Conservation (phyloP, 2,888 invertebrate genomes). For the Hemicrepidius hirtus region DNA sequence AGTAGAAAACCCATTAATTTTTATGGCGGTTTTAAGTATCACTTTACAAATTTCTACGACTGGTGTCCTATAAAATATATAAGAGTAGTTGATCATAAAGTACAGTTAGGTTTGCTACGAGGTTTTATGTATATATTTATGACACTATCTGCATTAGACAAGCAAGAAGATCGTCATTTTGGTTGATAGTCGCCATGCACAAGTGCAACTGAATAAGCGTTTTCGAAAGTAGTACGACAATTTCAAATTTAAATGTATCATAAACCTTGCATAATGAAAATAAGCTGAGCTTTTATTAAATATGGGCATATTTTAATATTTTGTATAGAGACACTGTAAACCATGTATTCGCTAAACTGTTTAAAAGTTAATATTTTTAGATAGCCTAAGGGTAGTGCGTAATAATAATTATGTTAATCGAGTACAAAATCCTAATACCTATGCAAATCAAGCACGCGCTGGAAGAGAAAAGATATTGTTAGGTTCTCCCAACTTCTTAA, state of each 20-base stretch:
- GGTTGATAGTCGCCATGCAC: background rate
- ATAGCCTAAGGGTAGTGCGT: slow-evolving; percentile 5
- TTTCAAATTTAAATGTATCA: slow-evolving; percentile 10
- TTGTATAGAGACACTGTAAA: too few species aligned
- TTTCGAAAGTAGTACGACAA: slow-evolving; percentile 14
- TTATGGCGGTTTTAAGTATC: slow-evolving; percentile 49
- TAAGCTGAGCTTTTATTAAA: background rate
- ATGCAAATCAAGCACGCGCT: background rate
- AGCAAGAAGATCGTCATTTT: slow-evolving; percentile 23
- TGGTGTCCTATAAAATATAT: slow-evolving; percentile 46
- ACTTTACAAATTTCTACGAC: slow-evolving; percentile 50
- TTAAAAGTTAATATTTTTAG: slow-evolving; percentile 1
- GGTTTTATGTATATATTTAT: slow-evolving; percentile 47
- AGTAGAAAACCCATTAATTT: slow-evolving; percentile 48
- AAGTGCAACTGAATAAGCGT: slow-evolving; percentile 19
- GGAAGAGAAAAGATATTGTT: slow-evolving; percentile 7
- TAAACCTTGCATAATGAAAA: slow-evolving; percentile 1
- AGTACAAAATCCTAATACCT: slow-evolving; percentile 6
- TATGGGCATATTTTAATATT: background rate
- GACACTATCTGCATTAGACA: slow-evolving; percentile 47
- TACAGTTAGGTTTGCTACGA: slow-evolving; percentile 44
- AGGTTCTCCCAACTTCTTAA: slow-evolving; percentile 2
- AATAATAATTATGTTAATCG: slow-evolving; percentile 27
- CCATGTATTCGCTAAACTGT: background rate
- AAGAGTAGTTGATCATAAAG: slow-evolving; percentile 49